Evolutionary conservation across 1,140 invertebrate species (phyloP), one percentile per base, ranked within the genome.

Genomic region (Tetragnatha versicolor): DNA sequence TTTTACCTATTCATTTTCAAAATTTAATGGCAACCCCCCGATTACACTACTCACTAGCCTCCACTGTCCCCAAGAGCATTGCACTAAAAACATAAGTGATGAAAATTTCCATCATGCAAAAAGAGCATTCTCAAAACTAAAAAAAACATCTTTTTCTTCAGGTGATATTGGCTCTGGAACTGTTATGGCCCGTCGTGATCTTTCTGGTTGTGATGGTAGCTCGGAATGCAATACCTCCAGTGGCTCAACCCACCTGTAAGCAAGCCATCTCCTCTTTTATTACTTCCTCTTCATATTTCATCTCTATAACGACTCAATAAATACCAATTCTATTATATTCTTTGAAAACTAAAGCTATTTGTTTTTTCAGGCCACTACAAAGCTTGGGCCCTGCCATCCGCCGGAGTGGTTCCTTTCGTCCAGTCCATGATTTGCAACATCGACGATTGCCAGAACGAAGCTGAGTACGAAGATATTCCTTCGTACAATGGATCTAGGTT

Each of bases 371-470:
- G 82, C 69, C 79, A 82, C 68, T 83, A 83, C 66, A 82, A 82
- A 49, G 76, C 83, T 5, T 81, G 82, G 69, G 82, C 82, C 5
- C 55, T 83, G 31, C 83, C 83, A 10, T 82, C 81, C n/a, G 82
- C 82, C 17, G 83, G 83, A 12, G 65, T 75, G 7, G 77, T 83
- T 20, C 81, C 82, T 35, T 80, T 83, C 45, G 35, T 83, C 9
- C 83, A 83, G 53, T 82, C 81, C n/a, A 45, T 82, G 39, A 80
- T 83, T n/a, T 83, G 83, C 53, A 82, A 83, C 58, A 77, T 83
- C 14, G 82, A 83, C 47, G 75, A 82, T 12, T 83, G 83, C 51
- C 51, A 82, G 22, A 83, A 83, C 76, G 29, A 42, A 25, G 66
- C 66, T 0, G 33, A 70, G 20, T 83, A 80, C 42, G 60, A 80